Percentiles rank a stretch among this genome's conserved stretches.
These are phyloP conservation scores for Physella acuta DNA, from an alignment of 1,140 invertebrate species.

Conservation along the genomic window DNA sequence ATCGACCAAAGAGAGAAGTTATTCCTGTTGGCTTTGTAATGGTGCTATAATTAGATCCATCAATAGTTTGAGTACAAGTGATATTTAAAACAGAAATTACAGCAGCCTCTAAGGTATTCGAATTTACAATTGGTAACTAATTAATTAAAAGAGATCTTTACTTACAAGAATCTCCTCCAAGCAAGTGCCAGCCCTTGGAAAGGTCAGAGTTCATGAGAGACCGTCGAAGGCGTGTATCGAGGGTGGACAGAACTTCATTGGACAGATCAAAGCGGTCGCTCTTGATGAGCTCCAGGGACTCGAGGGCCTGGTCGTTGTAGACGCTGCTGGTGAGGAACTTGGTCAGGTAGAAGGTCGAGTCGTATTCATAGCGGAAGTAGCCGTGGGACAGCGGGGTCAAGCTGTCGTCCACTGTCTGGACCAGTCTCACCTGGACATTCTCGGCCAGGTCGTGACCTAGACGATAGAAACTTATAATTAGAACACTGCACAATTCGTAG, in stretches of 20 bases:
- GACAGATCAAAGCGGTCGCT: constrained; percentile 45
- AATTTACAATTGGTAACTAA: too few relatives aligned
- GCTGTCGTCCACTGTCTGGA: background rate
- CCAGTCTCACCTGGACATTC: constrained; percentile 13
- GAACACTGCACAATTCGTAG: too few relatives aligned
- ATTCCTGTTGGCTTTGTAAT: too few relatives aligned
- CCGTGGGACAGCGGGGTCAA: constrained; percentile 21
- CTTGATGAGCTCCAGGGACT: constrained; percentile 45
- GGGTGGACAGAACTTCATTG: constrained; percentile 43
- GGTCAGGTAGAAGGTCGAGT: constrained; percentile 40
- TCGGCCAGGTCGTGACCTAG: constrained; percentile 21
- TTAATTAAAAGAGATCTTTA: background rate
- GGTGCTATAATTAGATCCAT: too few relatives aligned
- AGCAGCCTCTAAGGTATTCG: too few relatives aligned
- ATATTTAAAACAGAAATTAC: too few relatives aligned
- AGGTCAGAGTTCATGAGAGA: constrained; percentile 35
- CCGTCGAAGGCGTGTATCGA: constrained; percentile 37
- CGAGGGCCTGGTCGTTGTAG: constrained; percentile 37
- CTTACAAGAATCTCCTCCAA: constrained; percentile 35
- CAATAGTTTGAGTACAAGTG: too few relatives aligned
- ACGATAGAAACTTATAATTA: too few relatives aligned
- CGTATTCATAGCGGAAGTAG: constrained; percentile 36
- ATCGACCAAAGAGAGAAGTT: too few relatives aligned
- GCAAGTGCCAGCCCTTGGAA: constrained; percentile 40
- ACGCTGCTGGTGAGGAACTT: constrained; percentile 45